Conservation (phyloP, 2,888 invertebrate species). For the Tipula vernalis region DNA sequence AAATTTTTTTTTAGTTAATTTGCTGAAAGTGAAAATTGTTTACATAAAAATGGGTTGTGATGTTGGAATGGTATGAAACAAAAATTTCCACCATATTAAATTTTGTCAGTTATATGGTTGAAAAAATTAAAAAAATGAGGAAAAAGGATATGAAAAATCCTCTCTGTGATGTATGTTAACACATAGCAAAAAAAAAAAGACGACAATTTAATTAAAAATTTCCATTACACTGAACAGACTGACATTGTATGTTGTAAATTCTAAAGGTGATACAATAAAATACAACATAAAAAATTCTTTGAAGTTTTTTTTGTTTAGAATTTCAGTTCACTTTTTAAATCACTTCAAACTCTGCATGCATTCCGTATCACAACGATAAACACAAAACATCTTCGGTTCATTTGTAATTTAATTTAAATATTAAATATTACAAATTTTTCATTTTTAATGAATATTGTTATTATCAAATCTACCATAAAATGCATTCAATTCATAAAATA, state of each 20-base stretch:
- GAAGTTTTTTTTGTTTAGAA: not conserved
- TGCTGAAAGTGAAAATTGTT: not conserved
- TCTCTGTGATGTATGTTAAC: not conserved
- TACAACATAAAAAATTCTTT: not conserved
- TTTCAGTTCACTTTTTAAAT: not conserved
- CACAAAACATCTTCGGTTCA: not conserved
- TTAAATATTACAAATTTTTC: not conserved
- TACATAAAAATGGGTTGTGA: not conserved
- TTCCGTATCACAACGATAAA: not conserved
- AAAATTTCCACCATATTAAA: not conserved
- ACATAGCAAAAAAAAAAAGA: not conserved
- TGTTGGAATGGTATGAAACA: not conserved
- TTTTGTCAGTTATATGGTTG: not conserved
- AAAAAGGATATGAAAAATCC: not conserved
- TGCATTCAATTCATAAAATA: not conserved
- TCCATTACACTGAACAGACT: not conserved
- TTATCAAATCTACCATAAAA: not conserved
- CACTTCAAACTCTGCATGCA: not conserved
- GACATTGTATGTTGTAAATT: not conserved
- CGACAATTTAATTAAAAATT: not conserved
- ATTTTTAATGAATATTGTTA: not conserved
- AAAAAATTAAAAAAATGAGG: not conserved
- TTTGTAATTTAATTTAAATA: not conserved
- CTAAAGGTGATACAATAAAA: not conserved
- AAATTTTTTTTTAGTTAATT: not conserved